Evolutionary conservation across 2,113 vertebrate genomes (phyloP).

Genomic region (Bostrychus sinensis): DNA sequence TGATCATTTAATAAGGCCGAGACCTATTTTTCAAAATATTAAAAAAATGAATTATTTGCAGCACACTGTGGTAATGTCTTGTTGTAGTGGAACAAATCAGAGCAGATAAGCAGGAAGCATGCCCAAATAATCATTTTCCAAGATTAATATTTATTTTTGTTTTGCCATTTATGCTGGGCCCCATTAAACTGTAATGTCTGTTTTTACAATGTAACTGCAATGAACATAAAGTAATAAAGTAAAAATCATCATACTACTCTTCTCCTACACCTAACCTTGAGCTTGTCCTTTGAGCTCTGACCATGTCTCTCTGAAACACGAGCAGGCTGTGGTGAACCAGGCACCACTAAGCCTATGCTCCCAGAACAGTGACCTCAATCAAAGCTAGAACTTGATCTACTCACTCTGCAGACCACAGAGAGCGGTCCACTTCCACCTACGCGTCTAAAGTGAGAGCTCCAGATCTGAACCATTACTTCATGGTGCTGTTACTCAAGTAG

Average conservation of each 20-base stretch:
- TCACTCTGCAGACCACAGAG: slow-evolving; percentile 38
- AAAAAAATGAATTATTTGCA: neutral
- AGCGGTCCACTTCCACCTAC: slow-evolving; percentile 27
- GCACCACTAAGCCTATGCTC: slow-evolving; percentile 40
- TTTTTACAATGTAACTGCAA: neutral
- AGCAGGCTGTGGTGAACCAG: slow-evolving; percentile 58
- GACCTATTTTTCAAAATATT: neutral
- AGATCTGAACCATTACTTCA: too few relatives aligned
- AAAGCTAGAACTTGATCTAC: slow-evolving; percentile 67
- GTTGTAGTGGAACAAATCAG: neutral
- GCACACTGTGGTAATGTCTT: neutral
- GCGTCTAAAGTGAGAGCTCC: neutral
- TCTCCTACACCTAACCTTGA: slow-evolving; percentile 52
- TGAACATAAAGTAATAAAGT: neutral
- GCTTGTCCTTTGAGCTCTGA: slow-evolving; percentile 45
- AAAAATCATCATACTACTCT: slow-evolving; percentile 6
- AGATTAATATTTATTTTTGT: neutral
- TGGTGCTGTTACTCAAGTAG: too few relatives aligned
- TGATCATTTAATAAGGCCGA: neutral
- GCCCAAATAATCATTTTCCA: neutral
- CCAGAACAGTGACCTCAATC: slow-evolving; percentile 58
- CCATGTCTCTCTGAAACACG: slow-evolving; percentile 60
- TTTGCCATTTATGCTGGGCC: neutral
- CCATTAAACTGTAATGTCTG: neutral
- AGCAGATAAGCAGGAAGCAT: neutral